Conservation (phyloP, 1,140 invertebrate genomes). For the Battus philenor region DNA sequence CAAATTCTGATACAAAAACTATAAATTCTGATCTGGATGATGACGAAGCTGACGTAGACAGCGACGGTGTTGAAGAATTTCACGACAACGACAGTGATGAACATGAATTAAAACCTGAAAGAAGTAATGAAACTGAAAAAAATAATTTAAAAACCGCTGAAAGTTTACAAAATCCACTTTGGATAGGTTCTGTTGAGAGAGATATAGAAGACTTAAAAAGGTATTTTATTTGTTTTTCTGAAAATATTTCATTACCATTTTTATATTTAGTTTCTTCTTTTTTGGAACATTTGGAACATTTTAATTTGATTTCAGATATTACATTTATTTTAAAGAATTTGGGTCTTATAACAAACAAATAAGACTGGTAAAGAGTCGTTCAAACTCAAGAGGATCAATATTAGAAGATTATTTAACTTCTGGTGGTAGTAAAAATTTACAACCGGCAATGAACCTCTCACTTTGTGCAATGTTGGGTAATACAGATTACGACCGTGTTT, state of each 20-base stretch:
- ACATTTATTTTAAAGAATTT: slow-evolving; percentile 76
- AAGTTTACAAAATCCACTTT: slow-evolving; percentile 52
- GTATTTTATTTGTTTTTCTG: slow-evolving; percentile 26
- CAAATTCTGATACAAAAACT: slow-evolving; percentile 59
- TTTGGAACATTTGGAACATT: too few relatives aligned
- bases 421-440: slow-evolving; percentile 27
- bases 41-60: slow-evolving; percentile 53
- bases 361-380: slow-evolving; percentile 60
- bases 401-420: slow-evolving; percentile 51
- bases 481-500: slow-evolving; percentile 41
- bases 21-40: slow-evolving; percentile 63
- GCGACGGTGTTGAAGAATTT: slow-evolving; percentile 50
- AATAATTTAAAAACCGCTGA: slow-evolving; percentile 45
- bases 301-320: slow-evolving; percentile 75
- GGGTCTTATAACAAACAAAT: slow-evolving; percentile 72
- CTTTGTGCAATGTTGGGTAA: slow-evolving; percentile 36
- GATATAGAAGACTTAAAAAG: slow-evolving; percentile 75
- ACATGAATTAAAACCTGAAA: slow-evolving; percentile 41
- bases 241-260: slow-evolving; percentile 9
- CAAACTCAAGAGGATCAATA: slow-evolving; percentile 63
- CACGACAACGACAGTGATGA: slow-evolving; percentile 53
- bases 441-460: slow-evolving; percentile 44
- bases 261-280: too few relatives aligned
- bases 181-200: slow-evolving; percentile 68
- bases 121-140: slow-evolving; percentile 39